These are phyloP conservation scores for Dipodomys merriami DNA, from an alignment of 2,113 vertebrate genomes.

Conservation along the genomic window DNA sequence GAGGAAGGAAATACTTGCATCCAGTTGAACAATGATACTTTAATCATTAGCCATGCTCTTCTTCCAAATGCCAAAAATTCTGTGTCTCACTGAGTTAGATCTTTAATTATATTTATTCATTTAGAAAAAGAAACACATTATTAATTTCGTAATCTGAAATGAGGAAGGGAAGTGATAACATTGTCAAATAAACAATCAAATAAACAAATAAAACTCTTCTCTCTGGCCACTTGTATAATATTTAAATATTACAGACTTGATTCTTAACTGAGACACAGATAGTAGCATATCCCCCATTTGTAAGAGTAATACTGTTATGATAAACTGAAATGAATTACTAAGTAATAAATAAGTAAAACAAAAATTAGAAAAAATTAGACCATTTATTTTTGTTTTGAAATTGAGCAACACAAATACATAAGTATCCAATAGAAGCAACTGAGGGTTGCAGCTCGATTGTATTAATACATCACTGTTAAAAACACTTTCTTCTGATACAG, in stretches of 20 bases:
- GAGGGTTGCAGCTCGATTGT: slow-evolving; percentile 75
- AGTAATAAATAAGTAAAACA: slow-evolving; percentile 46
- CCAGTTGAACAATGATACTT: slow-evolving; percentile 60
- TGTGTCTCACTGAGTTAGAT: slow-evolving; percentile 40
- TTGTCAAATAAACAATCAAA: slow-evolving; percentile 59
- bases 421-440: slow-evolving; percentile 78
- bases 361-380: slow-evolving; percentile 53
- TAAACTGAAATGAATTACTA: slow-evolving; percentile 44
- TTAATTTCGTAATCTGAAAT: background rate
- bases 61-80: slow-evolving; percentile 37
- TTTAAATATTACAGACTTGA: background rate
- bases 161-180: slow-evolving; percentile 14
- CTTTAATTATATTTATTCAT: slow-evolving; percentile 59
- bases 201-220: slow-evolving; percentile 57
- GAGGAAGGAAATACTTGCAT: slow-evolving; percentile 72
- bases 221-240: background rate
- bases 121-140: slow-evolving; percentile 60
- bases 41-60: slow-evolving; percentile 65
- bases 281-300: slow-evolving; percentile 46
- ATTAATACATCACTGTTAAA: slow-evolving; percentile 82
- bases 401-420: slow-evolving; percentile 78
- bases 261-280: slow-evolving; percentile 67
- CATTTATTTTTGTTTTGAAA: slow-evolving; percentile 73
- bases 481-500: slow-evolving; percentile 73
- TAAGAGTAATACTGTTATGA: slow-evolving; percentile 52